Evolutionary conservation across 92 coral and sea anemone species (phyloP).

Genomic region (Porites cylindrica): DNA sequence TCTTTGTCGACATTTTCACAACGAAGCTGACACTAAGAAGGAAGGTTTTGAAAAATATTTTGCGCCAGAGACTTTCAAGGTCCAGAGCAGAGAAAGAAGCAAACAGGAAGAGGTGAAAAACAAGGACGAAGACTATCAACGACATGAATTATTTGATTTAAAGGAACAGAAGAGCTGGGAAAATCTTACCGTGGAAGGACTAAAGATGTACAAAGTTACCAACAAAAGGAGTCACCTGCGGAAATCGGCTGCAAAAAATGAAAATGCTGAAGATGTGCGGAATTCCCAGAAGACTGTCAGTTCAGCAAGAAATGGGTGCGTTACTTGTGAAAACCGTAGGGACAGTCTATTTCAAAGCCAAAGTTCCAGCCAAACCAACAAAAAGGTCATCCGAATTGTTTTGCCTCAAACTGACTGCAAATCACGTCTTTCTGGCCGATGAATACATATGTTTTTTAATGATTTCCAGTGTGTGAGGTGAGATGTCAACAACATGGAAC

Average conservation of each 20-base stretch:
- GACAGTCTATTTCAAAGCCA: not conserved
- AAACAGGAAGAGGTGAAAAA: not conserved
- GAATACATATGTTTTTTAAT: not conserved
- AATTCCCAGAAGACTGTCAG: not conserved
- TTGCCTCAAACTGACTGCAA: slow-evolving; percentile 18
- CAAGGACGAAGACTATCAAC: not conserved
- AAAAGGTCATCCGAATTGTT: slow-evolving; percentile 23
- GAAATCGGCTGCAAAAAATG: not conserved
- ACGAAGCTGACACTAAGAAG: slow-evolving; percentile 1
- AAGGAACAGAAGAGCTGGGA: not conserved
- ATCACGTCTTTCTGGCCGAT: not conserved
- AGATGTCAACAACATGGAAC: too few species aligned
- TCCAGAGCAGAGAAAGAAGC: not conserved
- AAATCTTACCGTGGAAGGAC: slow-evolving; percentile 27
- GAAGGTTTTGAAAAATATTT: slow-evolving; percentile 45
- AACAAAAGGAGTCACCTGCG: not conserved
- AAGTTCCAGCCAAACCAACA: not conserved
- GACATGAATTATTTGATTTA: not conserved
- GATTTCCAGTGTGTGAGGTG: too few species aligned
- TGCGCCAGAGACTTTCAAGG: not conserved
- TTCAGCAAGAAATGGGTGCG: slow-evolving; percentile 37
- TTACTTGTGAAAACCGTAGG: slow-evolving; percentile 5
- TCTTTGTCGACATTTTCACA: slow-evolving; percentile 41
- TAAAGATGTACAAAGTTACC: slow-evolving; percentile 3
- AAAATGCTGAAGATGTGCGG: not conserved